Conservation (phyloP, 2,797 vertebrate genomes). For the Silurus lanzhouensis region DNA sequence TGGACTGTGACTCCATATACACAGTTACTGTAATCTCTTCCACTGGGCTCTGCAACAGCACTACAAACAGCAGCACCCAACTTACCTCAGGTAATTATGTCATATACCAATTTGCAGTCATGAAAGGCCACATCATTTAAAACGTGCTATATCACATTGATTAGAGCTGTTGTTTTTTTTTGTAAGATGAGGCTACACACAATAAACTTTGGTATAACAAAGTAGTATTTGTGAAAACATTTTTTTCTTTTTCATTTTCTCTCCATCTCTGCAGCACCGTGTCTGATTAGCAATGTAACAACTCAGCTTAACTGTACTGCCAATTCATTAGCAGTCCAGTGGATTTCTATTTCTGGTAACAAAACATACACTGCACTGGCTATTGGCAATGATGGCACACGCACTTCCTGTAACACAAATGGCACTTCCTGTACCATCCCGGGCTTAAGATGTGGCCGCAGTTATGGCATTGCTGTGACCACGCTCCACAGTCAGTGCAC, state of each 20-base stretch:
- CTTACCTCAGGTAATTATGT: slow-evolving; percentile 70
- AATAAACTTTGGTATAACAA: not conserved
- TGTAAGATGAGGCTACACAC: not conserved
- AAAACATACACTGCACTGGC: slow-evolving; percentile 70
- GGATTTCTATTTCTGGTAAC: slow-evolving; percentile 53
- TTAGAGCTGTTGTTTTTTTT: not conserved
- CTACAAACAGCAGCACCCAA: slow-evolving; percentile 32
- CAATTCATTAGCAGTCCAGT: slow-evolving; percentile 70
- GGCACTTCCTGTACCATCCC: slow-evolving; percentile 67
- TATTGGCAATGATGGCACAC: slow-evolving; percentile 64
- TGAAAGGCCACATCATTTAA: not conserved
- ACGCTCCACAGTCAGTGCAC: slow-evolving; percentile 63
- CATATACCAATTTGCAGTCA: not conserved
- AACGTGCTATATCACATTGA: too few species aligned
- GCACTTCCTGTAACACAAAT: slow-evolving; percentile 58
- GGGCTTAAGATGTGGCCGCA: slow-evolving; percentile 70
- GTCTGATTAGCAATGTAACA: slow-evolving; percentile 67
- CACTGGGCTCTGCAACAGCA: slow-evolving; percentile 69
- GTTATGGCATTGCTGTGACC: slow-evolving; percentile 72
- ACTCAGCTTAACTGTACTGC: slow-evolving; percentile 67
- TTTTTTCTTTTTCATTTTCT: not conserved
- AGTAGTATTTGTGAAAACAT: not conserved
- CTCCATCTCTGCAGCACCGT: slow-evolving; percentile 67
- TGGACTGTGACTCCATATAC: slow-evolving; percentile 71
- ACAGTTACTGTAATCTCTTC: slow-evolving; percentile 64